A percentile compares a stretch with the other conserved stretches of the same genome.
phyloP scores from a whole-genome alignment of 2,797 vertebrate genomes.

The Micromesistius poutassou region DNA sequence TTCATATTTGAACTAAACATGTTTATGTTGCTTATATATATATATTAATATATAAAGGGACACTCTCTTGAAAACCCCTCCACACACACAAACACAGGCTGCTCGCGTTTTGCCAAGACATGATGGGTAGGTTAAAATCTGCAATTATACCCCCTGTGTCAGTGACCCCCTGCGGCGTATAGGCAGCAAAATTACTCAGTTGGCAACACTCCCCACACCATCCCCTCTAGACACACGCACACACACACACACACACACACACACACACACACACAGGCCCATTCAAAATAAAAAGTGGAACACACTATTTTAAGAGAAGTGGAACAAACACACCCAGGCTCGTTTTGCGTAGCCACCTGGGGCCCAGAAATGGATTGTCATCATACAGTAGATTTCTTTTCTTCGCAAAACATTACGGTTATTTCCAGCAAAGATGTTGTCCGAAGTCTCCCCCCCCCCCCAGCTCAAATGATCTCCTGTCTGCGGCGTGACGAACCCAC shows the following conservation, averaged over 20 bases:
- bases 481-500: slow-evolving; percentile 47
- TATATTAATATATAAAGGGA: not conserved
- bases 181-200: slow-evolving; percentile 65
- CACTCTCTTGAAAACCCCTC: not conserved
- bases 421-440: slow-evolving; percentile 49
- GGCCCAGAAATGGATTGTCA: slow-evolving; percentile 67
- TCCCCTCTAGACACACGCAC: slow-evolving; percentile 24
- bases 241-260: no score
- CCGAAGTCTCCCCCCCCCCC: slow-evolving; percentile 31
- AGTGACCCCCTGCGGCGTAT: slow-evolving; percentile 48
- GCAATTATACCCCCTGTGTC: slow-evolving; percentile 59
- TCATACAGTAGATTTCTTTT: slow-evolving; percentile 59
- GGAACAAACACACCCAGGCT: slow-evolving; percentile 62
- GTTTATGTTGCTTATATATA: not conserved
- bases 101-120: slow-evolving; percentile 52
- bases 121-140: slow-evolving; percentile 65
- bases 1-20: slow-evolving; percentile 25
- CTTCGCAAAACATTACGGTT: slow-evolving; percentile 43
- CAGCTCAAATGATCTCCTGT: slow-evolving; percentile 42
- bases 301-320: slow-evolving; percentile 47
- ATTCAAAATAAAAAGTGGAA: slow-evolving; percentile 1
- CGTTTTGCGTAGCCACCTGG: slow-evolving; percentile 74
- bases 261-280: slow-evolving; percentile 8
- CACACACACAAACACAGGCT: slow-evolving; percentile 26
- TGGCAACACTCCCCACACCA: slow-evolving; percentile 56